phyloP scores from a whole-genome alignment of 2,888 invertebrate species.

The Drosophila basisetae region DNA sequence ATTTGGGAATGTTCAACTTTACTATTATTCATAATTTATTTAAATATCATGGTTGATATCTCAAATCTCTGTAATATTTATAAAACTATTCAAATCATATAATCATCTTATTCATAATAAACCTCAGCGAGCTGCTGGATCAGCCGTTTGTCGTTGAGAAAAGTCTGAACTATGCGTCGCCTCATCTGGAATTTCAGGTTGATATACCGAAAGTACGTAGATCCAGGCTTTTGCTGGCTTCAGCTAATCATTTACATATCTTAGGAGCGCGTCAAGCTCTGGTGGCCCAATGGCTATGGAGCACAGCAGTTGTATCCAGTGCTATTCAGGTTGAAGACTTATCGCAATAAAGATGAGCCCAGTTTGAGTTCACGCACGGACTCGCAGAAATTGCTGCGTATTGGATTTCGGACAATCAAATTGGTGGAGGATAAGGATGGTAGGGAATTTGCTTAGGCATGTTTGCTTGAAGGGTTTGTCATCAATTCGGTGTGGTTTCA shows the following conservation, averaged over 20 bases:
- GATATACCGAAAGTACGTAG: constrained; percentile 65
- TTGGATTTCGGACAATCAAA: constrained; percentile 95
- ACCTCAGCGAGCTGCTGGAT: constrained; percentile 79
- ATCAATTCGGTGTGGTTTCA: constrained; percentile 60
- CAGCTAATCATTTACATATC: neutral
- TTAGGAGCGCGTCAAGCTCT: constrained; percentile 87
- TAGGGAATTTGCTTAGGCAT: neutral
- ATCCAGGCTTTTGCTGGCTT: accelerated
- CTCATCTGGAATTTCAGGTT: constrained; percentile 73
- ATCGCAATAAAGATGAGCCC: constrained; percentile 53
- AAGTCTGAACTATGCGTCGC: constrained; percentile 48
- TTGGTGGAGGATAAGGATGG: constrained; percentile 89
- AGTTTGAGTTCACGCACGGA: constrained; percentile 67
- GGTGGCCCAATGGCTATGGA: constrained; percentile 99
- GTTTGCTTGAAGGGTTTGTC: neutral
- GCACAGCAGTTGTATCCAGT: constrained; percentile 91
- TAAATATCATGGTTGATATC: neutral
- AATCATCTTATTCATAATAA: neutral
- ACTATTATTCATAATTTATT: neutral
- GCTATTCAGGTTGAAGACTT: constrained; percentile 86
- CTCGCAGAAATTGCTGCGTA: constrained; percentile 87
- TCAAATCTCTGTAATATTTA: neutral
- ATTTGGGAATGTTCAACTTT: neutral
- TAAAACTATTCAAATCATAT: neutral
- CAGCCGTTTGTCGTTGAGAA: constrained; percentile 57